Conservation (phyloP, 1,140 invertebrate species). For the Mycetomoellerius zeteki region DNA sequence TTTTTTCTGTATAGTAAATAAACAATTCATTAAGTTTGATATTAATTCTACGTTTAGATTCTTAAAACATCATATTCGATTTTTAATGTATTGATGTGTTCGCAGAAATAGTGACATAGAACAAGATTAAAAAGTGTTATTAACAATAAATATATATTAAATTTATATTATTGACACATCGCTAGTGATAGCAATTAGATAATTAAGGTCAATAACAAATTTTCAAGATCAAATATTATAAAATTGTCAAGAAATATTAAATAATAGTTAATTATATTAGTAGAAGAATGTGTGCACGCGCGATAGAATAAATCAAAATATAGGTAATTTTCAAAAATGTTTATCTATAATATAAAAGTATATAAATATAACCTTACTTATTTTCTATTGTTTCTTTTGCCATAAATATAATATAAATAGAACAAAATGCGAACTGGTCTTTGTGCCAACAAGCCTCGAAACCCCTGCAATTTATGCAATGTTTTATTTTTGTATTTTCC, state of each 20-base stretch:
- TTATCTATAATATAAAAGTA: neutral
- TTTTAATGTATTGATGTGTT: conserved; percentile 63
- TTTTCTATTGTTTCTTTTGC: too few species aligned
- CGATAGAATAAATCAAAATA: neutral
- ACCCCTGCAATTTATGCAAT: too few species aligned
- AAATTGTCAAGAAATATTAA: conserved; percentile 1
- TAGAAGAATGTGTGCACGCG: neutral
- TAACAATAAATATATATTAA: neutral
- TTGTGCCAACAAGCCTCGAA: too few species aligned
- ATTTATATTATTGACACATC: neutral
- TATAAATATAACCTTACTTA: neutral
- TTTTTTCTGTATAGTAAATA: neutral
- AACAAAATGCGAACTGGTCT: too few species aligned
- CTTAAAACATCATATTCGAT: conserved; percentile 65
- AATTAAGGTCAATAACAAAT: neutral
- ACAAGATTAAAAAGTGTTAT: neutral
- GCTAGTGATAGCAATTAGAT: neutral
- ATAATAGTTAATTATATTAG: conserved; percentile 4
- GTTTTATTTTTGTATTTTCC: too few species aligned
- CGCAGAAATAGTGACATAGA: neutral
- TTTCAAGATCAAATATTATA: neutral
- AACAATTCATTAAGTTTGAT: neutral
- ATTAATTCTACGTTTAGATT: conserved; percentile 45
- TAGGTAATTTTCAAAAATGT: neutral
- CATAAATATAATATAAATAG: too few species aligned